Percentiles rank a stretch among this genome's conserved stretches.
These are phyloP conservation scores for Plebejus argus DNA, from an alignment of 2,888 invertebrate genomes.

Conservation along the genomic window DNA sequence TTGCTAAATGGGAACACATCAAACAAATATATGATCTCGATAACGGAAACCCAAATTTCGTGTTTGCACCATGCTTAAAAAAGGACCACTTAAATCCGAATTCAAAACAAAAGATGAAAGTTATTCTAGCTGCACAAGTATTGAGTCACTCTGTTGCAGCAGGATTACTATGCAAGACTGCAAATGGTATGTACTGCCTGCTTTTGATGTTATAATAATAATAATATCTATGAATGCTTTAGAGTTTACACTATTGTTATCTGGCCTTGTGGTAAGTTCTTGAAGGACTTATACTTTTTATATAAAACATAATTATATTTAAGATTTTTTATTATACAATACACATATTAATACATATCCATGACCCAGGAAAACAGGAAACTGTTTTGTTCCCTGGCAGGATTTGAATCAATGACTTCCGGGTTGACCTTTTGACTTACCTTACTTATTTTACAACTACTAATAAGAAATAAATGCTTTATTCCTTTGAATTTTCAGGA, in stretches of 20 bases:
- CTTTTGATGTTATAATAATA: background rate
- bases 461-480: background rate
- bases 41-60: background rate
- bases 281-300: background rate
- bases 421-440: too few species aligned
- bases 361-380: background rate
- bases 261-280: background rate
- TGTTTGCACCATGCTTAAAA: background rate
- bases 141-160: background rate
- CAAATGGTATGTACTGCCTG: background rate
- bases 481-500: background rate
- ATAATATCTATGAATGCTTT: background rate
- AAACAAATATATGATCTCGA: constrained; percentile 18
- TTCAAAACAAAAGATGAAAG: constrained; percentile 20
- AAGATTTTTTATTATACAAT: background rate
- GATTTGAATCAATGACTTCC: background rate
- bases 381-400: background rate
- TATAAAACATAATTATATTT: background rate
- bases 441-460: background rate
- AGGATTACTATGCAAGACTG: background rate
- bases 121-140: constrained; percentile 17
- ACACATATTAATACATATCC: background rate
- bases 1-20: constrained; percentile 20
- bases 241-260: background rate
- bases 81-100: background rate